phyloP scores from a whole-genome alignment of 2,888 invertebrate species.

The Criorhina ranunculi region DNA sequence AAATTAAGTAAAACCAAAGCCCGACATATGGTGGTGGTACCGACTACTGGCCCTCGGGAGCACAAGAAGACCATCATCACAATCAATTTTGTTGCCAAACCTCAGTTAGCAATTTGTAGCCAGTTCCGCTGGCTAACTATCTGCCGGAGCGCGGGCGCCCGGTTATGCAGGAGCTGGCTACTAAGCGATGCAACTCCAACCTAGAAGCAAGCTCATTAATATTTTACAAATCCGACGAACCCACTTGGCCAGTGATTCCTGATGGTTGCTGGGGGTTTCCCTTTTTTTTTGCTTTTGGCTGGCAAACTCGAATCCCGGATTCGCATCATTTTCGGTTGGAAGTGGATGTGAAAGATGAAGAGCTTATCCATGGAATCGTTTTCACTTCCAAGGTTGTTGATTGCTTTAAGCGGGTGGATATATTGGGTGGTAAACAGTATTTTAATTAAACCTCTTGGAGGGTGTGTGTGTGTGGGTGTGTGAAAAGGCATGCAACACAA shows the following conservation, averaged over 20 bases:
- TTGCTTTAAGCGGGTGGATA: constrained; percentile 52
- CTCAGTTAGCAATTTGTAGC: constrained; percentile 72
- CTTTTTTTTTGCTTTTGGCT: constrained; percentile 9
- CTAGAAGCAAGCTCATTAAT: constrained; percentile 65
- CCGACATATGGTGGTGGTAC: constrained; percentile 49
- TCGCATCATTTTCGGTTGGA: background rate
- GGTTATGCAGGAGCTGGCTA: constrained; percentile 32
- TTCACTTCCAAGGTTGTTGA: constrained; percentile 56
- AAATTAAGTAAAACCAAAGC: constrained; percentile 73
- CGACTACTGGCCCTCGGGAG: background rate
- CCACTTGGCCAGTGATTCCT: constrained; percentile 45
- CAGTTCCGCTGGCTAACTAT: constrained; percentile 59
- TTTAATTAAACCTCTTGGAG: constrained; percentile 68
- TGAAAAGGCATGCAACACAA: constrained; percentile 25
- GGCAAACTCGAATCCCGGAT: background rate
- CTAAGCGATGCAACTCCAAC: constrained; percentile 46
- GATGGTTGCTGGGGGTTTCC: background rate
- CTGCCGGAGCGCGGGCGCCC: constrained; percentile 2
- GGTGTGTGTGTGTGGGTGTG: background rate
- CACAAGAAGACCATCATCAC: constrained; percentile 67
- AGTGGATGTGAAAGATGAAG: background rate
- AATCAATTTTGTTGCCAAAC: constrained; percentile 75
- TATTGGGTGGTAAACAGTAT: constrained; percentile 18
- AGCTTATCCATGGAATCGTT: constrained; percentile 28
- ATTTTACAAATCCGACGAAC: constrained; percentile 62